Conservation (phyloP, 2,113 vertebrate genomes). For the Callorhinus ursinus region DNA sequence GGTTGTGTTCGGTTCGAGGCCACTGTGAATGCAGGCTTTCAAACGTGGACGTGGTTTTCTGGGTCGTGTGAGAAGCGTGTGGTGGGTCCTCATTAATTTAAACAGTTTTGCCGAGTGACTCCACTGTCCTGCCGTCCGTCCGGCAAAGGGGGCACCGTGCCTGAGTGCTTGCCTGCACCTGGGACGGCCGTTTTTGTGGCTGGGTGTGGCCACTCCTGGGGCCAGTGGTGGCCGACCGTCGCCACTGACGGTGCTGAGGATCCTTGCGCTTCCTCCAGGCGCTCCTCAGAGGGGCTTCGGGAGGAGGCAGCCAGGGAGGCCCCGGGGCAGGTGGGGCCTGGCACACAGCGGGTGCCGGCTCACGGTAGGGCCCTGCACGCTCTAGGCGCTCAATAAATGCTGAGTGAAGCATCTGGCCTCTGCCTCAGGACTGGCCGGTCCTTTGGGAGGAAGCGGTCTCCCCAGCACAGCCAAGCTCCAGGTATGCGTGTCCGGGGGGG, state of each 20-base stretch:
- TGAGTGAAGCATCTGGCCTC: neutral
- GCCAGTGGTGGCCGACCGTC: neutral
- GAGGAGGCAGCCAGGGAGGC: neutral
- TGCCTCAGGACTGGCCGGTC: neutral
- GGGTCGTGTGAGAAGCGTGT: neutral
- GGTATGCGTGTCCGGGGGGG: no score
- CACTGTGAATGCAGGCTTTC: neutral
- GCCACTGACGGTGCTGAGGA: neutral
- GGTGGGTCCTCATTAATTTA: neutral
- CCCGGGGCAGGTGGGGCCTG: rapidly evolving
- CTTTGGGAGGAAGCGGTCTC: rapidly evolving
- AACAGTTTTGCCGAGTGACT: neutral
- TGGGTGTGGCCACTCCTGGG: neutral
- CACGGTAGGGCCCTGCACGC: neutral
- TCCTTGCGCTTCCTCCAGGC: rapidly evolving
- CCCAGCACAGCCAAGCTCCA: rapidly evolving
- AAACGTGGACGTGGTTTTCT: neutral
- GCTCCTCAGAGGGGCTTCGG: rapidly evolving
- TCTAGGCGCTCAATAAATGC: neutral
- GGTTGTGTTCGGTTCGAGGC: neutral
- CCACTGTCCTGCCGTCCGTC: neutral
- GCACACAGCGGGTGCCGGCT: neutral
- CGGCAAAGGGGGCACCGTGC: rapidly evolving
- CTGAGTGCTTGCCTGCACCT: neutral
- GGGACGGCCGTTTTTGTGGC: neutral